phyloP scores from a whole-genome alignment of 2,888 invertebrate species.

The Iselma pallidipennis region DNA sequence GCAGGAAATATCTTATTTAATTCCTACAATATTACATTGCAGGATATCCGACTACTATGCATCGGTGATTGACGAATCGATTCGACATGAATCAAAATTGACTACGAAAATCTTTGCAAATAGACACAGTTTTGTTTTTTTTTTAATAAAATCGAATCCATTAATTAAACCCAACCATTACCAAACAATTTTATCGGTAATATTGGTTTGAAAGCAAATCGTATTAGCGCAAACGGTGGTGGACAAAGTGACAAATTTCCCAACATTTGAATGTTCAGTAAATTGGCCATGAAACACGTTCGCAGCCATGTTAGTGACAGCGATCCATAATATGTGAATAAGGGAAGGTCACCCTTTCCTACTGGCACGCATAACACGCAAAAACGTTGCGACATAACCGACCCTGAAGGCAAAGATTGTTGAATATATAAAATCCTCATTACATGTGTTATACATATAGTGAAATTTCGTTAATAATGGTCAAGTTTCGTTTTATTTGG shows the following conservation, averaged over 20 bases:
- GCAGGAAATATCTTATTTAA: background rate
- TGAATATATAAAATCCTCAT: background rate
- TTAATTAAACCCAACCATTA: background rate
- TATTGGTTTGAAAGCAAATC: background rate
- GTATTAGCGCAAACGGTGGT: background rate
- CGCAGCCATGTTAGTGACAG: slow-evolving; percentile 16
- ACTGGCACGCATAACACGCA: slow-evolving; percentile 14
- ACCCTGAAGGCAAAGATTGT: background rate
- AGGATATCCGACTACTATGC: too few species aligned
- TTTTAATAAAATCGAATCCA: background rate
- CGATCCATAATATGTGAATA: slow-evolving; percentile 14
- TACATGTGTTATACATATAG: too few species aligned
- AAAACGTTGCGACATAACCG: background rate
- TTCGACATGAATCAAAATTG: background rate
- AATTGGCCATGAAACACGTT: slow-evolving; percentile 31
- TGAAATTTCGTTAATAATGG: background rate
- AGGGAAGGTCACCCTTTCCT: slow-evolving; percentile 13
- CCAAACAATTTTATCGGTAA: background rate
- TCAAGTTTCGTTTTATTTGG: background rate
- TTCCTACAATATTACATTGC: background rate
- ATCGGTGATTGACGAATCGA: too few species aligned
- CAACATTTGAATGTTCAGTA: slow-evolving; percentile 30
- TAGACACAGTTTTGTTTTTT: background rate
- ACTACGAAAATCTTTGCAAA: background rate
- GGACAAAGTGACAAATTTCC: slow-evolving; percentile 29